A percentile compares a stretch with the other conserved stretches of the same genome.
Evolutionary conservation across 2,113 vertebrate species (phyloP).

Genomic region (Bambusicola thoracicus): DNA sequence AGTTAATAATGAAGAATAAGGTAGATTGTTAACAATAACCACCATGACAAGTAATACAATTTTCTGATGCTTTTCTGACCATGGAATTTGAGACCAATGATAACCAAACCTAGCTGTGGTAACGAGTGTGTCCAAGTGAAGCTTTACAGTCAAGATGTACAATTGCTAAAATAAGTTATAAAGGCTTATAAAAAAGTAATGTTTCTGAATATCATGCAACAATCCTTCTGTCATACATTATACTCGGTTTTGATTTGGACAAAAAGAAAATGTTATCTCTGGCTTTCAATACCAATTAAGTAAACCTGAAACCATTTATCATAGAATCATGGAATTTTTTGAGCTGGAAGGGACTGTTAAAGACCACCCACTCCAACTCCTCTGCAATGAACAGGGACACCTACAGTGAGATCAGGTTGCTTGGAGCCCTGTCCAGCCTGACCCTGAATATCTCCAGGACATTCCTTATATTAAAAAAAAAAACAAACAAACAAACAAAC

Average conservation of each 20-base stretch:
- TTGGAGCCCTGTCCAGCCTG: too few species aligned
- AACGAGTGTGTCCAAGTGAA: neutral
- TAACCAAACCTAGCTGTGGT: neutral
- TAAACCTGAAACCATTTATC: neutral
- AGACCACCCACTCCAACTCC: too few species aligned
- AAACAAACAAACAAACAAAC: too few species aligned
- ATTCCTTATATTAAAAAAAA: too few species aligned
- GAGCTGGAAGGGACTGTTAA: too few species aligned
- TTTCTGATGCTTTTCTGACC: neutral
- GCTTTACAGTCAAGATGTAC: neutral
- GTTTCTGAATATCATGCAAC: neutral
- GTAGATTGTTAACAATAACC: neutral
- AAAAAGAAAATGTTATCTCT: neutral
- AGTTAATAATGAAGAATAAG: neutral
- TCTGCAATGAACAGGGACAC: too few species aligned
- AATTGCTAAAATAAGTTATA: neutral
- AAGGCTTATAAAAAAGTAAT: neutral
- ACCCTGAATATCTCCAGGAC: too few species aligned
- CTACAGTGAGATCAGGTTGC: too few species aligned
- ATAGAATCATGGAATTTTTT: too few species aligned
- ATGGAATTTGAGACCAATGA: neutral
- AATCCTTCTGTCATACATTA: neutral
- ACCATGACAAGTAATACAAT: constrained; percentile 3
- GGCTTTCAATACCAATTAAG: neutral
- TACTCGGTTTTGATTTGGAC: neutral